Conservation (phyloP, 37 sponge, comb jelly and placozoan genomes). For the Mnemiopsis leidyi region DNA sequence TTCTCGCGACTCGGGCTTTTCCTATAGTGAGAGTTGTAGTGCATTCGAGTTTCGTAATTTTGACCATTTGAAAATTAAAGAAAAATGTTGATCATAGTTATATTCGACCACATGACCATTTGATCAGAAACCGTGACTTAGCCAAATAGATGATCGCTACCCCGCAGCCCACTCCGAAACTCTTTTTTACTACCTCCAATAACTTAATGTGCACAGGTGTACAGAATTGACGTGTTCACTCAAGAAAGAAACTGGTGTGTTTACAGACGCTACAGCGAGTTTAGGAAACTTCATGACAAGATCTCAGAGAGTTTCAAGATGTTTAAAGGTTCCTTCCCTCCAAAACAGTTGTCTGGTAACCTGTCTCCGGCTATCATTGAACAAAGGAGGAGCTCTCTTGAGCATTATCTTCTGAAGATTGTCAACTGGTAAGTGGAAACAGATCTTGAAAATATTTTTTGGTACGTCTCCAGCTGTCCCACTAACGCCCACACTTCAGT, state of each 20-base stretch:
- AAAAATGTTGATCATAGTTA: too few relatives aligned
- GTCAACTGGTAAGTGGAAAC: slow-evolving; percentile 73
- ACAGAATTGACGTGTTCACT: slow-evolving; percentile 83
- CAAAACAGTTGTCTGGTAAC: slow-evolving; percentile 81
- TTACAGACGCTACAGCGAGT: slow-evolving; percentile 85
- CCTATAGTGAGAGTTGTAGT: too few relatives aligned
- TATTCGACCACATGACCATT: too few relatives aligned
- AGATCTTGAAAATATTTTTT: too few relatives aligned
- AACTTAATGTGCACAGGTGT: slow-evolving; percentile 69
- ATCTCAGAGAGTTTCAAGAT: slow-evolving; percentile 57
- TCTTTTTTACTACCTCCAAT: neutral
- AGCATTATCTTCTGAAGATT: slow-evolving; percentile 86
- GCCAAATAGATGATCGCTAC: too few relatives aligned
- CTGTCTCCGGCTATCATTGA: slow-evolving; percentile 77
- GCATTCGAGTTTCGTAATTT: too few relatives aligned
- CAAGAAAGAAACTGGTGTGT: slow-evolving; percentile 86
- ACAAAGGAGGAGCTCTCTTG: slow-evolving; percentile 73
- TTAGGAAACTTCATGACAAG: slow-evolving; percentile 78
- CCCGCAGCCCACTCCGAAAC: too few relatives aligned
- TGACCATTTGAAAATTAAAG: too few relatives aligned
- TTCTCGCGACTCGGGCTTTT: too few relatives aligned
- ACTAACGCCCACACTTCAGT: too few relatives aligned
- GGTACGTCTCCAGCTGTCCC: neutral
- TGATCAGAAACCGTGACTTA: too few relatives aligned
- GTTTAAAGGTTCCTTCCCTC: slow-evolving; percentile 73